These are phyloP conservation scores for Zhengitettix transpicula DNA, from an alignment of 2,888 invertebrate genomes.

Conservation along the genomic window DNA sequence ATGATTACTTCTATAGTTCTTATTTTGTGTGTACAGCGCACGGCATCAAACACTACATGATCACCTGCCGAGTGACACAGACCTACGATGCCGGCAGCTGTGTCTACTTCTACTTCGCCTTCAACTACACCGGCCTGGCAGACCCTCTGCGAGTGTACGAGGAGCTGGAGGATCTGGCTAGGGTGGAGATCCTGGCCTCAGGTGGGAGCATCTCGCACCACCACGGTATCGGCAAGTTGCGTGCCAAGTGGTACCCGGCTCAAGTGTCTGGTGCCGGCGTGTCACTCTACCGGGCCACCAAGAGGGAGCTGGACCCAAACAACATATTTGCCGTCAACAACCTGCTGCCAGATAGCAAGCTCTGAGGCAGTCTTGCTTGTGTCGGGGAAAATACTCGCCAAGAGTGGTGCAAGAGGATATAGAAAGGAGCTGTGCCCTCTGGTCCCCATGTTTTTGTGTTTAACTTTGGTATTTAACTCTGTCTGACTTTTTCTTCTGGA, in stretches of 20 bases:
- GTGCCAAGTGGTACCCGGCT: slow-evolving; percentile 70
- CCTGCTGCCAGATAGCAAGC: slow-evolving; percentile 26
- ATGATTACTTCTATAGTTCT: background rate
- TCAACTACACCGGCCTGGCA: slow-evolving; percentile 39
- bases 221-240: slow-evolving; percentile 88
- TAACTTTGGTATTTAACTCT: too few species aligned
- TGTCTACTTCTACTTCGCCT: slow-evolving; percentile 87
- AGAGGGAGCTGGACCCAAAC: slow-evolving; percentile 75
- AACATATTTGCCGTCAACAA: slow-evolving; percentile 90
- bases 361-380: background rate
- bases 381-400: too few species aligned
- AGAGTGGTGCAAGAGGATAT: too few species aligned
- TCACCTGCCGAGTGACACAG: slow-evolving; percentile 82
- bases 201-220: slow-evolving; percentile 92
- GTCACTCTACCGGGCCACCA: slow-evolving; percentile 62
- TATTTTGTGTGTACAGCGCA: slow-evolving; percentile 19
- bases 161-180: slow-evolving; percentile 68
- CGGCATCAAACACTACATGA: slow-evolving; percentile 42
- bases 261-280: slow-evolving; percentile 74
- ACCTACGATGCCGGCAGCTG: slow-evolving; percentile 96
- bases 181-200: slow-evolving; percentile 80
- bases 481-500: too few species aligned
- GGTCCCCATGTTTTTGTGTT: too few species aligned
- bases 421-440: too few species aligned
- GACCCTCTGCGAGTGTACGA: slow-evolving; percentile 72